A percentile compares a stretch with the other conserved stretches of the same genome.
Evolutionary conservation across 2,113 vertebrate species (phyloP).

Genomic region (Gymnarchus niloticus): DNA sequence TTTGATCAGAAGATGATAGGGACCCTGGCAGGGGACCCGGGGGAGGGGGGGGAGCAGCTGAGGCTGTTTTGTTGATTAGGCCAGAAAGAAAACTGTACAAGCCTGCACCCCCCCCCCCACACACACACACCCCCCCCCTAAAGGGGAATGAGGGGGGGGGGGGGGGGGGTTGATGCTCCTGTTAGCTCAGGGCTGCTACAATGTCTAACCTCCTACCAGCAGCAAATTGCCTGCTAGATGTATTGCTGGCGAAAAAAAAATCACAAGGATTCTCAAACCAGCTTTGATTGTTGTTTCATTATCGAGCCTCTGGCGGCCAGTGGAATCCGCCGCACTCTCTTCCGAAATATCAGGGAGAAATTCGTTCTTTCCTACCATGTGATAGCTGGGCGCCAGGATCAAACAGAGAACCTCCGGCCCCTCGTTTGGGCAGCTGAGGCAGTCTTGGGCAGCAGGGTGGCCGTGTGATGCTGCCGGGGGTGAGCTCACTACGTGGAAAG

Average conservation of each 20-base stretch:
- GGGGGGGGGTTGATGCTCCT: constrained; percentile 51
- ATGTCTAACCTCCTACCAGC: constrained; percentile 54
- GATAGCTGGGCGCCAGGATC: constrained; percentile 23
- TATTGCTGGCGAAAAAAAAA: constrained; percentile 50
- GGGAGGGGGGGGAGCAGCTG: constrained; percentile 96
- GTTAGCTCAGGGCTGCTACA: constrained; percentile 67
- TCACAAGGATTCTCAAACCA: constrained; percentile 48
- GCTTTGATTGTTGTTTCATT: constrained; percentile 57
- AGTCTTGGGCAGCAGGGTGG: neutral
- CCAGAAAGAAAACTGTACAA: constrained; percentile 74
- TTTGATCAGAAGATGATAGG: constrained; percentile 99
- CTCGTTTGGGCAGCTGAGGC: neutral
- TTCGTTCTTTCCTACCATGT: constrained; percentile 27
- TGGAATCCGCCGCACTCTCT: constrained; percentile 29
- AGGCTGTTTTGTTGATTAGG: constrained; percentile 91
- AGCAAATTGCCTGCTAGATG: constrained; percentile 63
- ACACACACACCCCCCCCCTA: too few species aligned
- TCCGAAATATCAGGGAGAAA: constrained; percentile 26
- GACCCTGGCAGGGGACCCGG: constrained; percentile 93
- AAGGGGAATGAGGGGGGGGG: constrained; percentile 58
- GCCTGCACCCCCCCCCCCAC: constrained; percentile 65
- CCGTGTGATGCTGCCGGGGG: constrained; percentile 23
- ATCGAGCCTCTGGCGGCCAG: constrained; percentile 40
- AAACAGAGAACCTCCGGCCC: neutral
- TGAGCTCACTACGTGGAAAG: constrained; percentile 26